A percentile compares a stretch with the other conserved stretches of the same genome.
phyloP scores from a whole-genome alignment of 2,888 invertebrate species.

The Microplitis manilae region DNA sequence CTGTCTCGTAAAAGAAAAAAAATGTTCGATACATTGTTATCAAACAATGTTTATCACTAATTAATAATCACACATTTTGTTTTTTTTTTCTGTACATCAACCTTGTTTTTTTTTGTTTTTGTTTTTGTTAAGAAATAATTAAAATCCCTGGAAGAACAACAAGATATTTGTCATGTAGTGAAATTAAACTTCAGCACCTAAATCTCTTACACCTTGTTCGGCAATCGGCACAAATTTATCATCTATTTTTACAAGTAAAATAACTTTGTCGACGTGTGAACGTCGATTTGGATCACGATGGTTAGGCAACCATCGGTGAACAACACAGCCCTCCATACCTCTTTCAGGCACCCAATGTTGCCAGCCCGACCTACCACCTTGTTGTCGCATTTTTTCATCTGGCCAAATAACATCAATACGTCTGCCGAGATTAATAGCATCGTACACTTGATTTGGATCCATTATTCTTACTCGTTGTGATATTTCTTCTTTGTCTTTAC shows the following conservation, averaged over 20 bases:
- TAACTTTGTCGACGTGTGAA: slow-evolving; percentile 93
- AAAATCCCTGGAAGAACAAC: neutral
- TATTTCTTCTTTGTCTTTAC: slow-evolving; percentile 72
- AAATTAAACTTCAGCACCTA: slow-evolving; percentile 78
- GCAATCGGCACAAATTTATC: slow-evolving; percentile 95
- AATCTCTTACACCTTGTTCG: slow-evolving; percentile 87
- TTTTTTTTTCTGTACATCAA: slow-evolving; percentile 13
- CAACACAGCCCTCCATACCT: slow-evolving; percentile 95
- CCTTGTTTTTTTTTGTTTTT: neutral
- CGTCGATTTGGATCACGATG: slow-evolving; percentile 90
- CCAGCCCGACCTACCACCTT: slow-evolving; percentile 93
- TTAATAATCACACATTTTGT: slow-evolving; percentile 6
- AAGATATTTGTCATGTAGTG: neutral
- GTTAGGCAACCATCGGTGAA: slow-evolving; percentile 95
- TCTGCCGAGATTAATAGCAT: slow-evolving; percentile 91
- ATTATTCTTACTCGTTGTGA: slow-evolving; percentile 76
- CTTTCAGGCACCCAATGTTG: slow-evolving; percentile 90
- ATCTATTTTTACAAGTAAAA: slow-evolving; percentile 92
- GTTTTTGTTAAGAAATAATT: neutral
- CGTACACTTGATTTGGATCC: slow-evolving; percentile 85
- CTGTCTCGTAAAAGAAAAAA: slow-evolving; percentile 14
- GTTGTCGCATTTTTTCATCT: slow-evolving; percentile 87
- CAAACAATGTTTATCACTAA: slow-evolving; percentile 2
- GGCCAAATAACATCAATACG: slow-evolving; percentile 98
- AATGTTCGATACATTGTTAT: neutral